Percentiles rank a stretch among this genome's conserved stretches.
phyloP scores from a whole-genome alignment of 1,140 invertebrate species.

The Cydia fagiglandana region DNA sequence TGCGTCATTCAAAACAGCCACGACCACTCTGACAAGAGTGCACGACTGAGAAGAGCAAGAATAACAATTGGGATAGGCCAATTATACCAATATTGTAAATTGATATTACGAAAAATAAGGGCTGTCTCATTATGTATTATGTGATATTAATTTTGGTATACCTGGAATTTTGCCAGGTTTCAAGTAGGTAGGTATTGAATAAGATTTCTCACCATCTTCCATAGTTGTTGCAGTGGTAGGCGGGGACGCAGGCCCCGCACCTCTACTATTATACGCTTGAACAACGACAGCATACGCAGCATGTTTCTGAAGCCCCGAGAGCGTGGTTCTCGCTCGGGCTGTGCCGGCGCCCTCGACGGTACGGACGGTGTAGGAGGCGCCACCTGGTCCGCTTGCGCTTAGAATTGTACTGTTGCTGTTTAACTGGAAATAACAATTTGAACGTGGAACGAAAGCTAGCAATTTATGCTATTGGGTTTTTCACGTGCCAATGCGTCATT shows the following conservation, averaged over 20 bases:
- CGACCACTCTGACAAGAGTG: no score
- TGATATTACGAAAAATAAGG: background rate
- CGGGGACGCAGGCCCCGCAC: conserved; percentile 91
- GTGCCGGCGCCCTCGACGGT: conserved; percentile 87
- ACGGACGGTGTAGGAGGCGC: conserved; percentile 83
- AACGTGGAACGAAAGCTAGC: no score
- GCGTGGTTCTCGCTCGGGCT: conserved; percentile 73
- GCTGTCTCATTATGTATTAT: background rate
- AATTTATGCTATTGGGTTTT: no score
- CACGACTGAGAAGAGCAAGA: no score
- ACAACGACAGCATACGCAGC: conserved; percentile 94
- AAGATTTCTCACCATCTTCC: conserved; percentile 84
- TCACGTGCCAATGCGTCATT: no score
- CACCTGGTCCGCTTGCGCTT: conserved; percentile 68
- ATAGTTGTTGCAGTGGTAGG: conserved; percentile 90
- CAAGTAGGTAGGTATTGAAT: background rate
- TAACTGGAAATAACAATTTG: conserved; percentile 45
- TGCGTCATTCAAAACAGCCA: no score
- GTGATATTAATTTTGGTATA: no score
- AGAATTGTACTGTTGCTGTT: conserved; percentile 70
- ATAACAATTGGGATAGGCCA: background rate
- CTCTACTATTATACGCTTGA: conserved; percentile 95
- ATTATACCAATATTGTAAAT: background rate
- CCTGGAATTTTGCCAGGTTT: no score
- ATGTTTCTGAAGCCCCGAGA: conserved; percentile 89